Conservation (phyloP, 1,140 invertebrate species). For the Euwallacea similis region DNA sequence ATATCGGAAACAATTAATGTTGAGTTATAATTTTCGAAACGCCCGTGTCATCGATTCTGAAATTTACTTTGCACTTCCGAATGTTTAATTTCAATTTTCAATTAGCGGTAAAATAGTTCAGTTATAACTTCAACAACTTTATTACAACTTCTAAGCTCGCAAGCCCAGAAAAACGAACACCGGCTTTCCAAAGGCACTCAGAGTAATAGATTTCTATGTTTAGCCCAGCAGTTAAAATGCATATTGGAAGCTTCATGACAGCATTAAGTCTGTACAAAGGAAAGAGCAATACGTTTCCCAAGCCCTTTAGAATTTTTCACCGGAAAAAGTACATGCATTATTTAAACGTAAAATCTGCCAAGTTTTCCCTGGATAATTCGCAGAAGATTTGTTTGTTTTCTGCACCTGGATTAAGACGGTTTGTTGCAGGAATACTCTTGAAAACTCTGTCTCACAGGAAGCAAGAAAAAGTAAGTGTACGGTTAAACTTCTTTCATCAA, state of each 20-base stretch:
- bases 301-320: slow-evolving; percentile 1
- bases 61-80: neutral
- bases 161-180: too few species aligned
- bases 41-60: neutral
- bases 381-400: slow-evolving; percentile 39
- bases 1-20: slow-evolving; percentile 7
- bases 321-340: slow-evolving; percentile 34
- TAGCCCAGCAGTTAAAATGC: too few species aligned
- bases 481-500: slow-evolving; percentile 27
- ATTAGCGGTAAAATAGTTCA: neutral
- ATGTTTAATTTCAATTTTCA: slow-evolving; percentile 5
- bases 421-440: slow-evolving; percentile 33
- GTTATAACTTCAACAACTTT: neutral
- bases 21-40: neutral
- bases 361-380: slow-evolving; percentile 32
- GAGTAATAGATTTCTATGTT: too few species aligned
- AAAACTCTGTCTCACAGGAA: slow-evolving; percentile 25
- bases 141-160: too few species aligned
- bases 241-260: too few species aligned
- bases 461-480: slow-evolving; percentile 29
- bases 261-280: too few species aligned
- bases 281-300: too few species aligned
- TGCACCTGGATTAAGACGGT: slow-evolving; percentile 30
- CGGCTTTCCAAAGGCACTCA: too few species aligned
- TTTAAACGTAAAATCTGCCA: slow-evolving; percentile 35